Conservation (phyloP, 1,140 invertebrate genomes). For the Zophobas atratus region DNA sequence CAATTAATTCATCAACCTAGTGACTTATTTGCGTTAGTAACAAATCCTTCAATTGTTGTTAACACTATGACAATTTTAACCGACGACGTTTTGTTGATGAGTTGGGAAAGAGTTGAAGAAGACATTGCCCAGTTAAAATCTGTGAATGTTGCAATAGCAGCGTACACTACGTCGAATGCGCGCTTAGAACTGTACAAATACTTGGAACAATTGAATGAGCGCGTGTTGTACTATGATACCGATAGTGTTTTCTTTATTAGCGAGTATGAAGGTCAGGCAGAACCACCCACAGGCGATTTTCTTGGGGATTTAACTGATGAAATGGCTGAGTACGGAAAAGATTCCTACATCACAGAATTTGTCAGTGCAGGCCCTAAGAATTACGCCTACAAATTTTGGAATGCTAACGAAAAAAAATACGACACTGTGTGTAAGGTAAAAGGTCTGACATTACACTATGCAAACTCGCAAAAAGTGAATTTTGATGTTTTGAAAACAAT, state of each 20-base stretch:
- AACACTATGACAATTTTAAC: conserved; percentile 1
- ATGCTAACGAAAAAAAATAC: no score
- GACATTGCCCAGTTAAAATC: not conserved
- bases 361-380: conserved; percentile 53
- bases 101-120: conserved; percentile 42
- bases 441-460: not conserved
- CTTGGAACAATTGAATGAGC: conserved; percentile 58
- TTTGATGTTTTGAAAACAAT: not conserved
- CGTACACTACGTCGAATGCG: conserved; percentile 64
- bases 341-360: conserved; percentile 42
- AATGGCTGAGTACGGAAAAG: conserved; percentile 50
- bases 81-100: conserved; percentile 1
- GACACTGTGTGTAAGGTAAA: not conserved
- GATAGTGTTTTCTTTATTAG: conserved; percentile 31
- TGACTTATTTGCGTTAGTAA: conserved; percentile 30
- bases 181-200: conserved; percentile 63
- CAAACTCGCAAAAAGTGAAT: not conserved
- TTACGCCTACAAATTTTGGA: conserved; percentile 12
- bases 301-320: conserved; percentile 60
- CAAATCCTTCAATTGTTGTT: conserved; percentile 18
- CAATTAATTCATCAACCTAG: conserved; percentile 7
- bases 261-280: no score
- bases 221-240: conserved; percentile 59
- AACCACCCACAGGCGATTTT: no score
- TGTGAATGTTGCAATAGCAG: conserved; percentile 64